Conservation (phyloP, 2,888 invertebrate species). For the Crematogaster levior region DNA sequence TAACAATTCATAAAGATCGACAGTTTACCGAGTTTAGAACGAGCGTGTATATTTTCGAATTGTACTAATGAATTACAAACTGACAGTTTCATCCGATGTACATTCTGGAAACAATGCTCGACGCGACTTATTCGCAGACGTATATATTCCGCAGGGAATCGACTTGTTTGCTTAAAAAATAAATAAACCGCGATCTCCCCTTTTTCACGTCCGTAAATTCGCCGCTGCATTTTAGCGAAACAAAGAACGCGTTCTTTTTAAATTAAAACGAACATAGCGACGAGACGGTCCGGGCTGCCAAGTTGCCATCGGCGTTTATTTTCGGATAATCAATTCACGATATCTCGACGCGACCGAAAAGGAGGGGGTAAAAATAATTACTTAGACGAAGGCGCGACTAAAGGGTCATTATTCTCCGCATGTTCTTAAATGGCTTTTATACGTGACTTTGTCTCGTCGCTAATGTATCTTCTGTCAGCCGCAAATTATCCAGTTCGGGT, state of each 20-base stretch:
- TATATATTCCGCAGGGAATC: neutral
- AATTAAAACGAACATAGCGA: constrained; percentile 26
- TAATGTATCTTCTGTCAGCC: neutral
- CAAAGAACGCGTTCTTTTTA: constrained; percentile 14
- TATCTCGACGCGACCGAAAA: constrained; percentile 69
- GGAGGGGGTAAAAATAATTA: constrained; percentile 78
- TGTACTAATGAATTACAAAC: neutral
- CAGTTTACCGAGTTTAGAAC: neutral
- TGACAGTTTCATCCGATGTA: neutral
- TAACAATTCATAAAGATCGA: neutral
- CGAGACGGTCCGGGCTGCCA: constrained; percentile 51
- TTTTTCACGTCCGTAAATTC: neutral
- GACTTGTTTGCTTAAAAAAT: constrained; percentile 19
- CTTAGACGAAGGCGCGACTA: constrained; percentile 61
- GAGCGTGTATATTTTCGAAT: neutral
- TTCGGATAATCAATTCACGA: constrained; percentile 75
- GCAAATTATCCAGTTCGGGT: neutral
- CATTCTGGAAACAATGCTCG: neutral
- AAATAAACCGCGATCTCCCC: constrained; percentile 1
- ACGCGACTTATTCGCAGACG: neutral
- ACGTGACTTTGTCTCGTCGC: neutral
- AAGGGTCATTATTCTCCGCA: constrained; percentile 65
- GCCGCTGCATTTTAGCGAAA: neutral
- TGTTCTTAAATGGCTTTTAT: constrained; percentile 6
- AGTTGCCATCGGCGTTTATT: constrained; percentile 74